Percentiles rank a stretch among this genome's conserved stretches.
Conservation (phyloP, 2,888 invertebrate species). For the Achlya flavicornis region DNA sequence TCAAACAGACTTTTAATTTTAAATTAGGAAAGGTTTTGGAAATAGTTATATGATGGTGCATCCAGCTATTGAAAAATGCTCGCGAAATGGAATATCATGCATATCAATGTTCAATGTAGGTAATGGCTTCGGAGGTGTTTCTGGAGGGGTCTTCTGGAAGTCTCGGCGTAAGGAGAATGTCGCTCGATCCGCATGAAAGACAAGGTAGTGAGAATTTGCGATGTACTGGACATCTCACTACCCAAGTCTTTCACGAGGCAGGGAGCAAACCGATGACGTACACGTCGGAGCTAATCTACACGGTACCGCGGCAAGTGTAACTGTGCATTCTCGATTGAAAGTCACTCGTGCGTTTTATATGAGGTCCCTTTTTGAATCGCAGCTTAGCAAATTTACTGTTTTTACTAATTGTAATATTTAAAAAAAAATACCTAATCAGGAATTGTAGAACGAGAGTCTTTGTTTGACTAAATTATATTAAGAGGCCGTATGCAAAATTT, state of each 20-base stretch:
- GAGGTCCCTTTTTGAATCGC: neutral
- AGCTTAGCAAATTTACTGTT: too few relatives aligned
- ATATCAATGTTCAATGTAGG: neutral
- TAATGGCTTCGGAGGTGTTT: neutral
- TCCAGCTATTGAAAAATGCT: too few relatives aligned
- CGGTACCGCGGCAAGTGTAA: conserved; percentile 19
- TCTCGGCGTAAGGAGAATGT: conserved; percentile 36
- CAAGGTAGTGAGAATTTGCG: conserved; percentile 96
- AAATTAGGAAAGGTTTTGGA: too few relatives aligned
- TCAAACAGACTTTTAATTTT: too few relatives aligned
- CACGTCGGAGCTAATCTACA: conserved; percentile 15
- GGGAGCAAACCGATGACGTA: conserved; percentile 57
- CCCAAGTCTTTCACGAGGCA: conserved; percentile 97
- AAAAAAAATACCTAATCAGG: too few relatives aligned
- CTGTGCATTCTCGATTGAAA: conserved; percentile 13
- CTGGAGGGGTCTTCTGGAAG: neutral
- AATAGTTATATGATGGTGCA: too few relatives aligned
- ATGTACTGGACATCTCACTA: conserved; percentile 95
- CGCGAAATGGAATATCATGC: neutral
- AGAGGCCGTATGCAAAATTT: too few relatives aligned
- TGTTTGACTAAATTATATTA: too few relatives aligned
- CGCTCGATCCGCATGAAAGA: conserved; percentile 94
- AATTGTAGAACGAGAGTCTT: too few relatives aligned
- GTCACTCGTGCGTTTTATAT: neutral
- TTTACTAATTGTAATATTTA: too few relatives aligned